phyloP scores from a whole-genome alignment of 2,113 vertebrate genomes.

The Tragelaphus imberbis region DNA sequence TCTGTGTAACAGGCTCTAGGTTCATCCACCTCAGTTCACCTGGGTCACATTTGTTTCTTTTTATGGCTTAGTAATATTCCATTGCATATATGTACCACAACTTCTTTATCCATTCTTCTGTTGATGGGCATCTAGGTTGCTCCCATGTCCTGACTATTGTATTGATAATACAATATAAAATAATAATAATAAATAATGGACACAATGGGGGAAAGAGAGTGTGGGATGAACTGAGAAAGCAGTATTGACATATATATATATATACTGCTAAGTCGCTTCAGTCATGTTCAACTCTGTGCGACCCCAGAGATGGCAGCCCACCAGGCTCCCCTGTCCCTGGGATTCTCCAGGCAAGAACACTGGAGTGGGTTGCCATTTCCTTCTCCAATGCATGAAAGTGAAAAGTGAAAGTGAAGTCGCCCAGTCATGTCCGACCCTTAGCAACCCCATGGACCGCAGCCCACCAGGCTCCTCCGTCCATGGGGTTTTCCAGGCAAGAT shows the following conservation, averaged over 20 bases:
- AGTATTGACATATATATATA: fast-evolving
- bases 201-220: not conserved
- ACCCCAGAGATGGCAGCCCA: too few species aligned
- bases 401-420: too few species aligned
- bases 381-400: too few species aligned
- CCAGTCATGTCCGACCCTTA: too few species aligned
- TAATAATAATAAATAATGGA: not conserved
- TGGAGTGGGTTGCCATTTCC: too few species aligned
- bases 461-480: too few species aligned
- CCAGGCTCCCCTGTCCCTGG: too few species aligned
- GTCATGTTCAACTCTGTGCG: too few species aligned
- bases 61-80: not conserved
- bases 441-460: too few species aligned
- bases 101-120: not conserved
- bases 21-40: not conserved
- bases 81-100: not conserved
- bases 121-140: not conserved
- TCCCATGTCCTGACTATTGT: not conserved
- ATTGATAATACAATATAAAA: not conserved
- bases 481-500: too few species aligned
- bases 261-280: too few species aligned
- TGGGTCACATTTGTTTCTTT: not conserved
- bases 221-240: not conserved
- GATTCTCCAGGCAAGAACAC: too few species aligned
- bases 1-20: not conserved